These are phyloP conservation scores for Caiman crocodilus DNA, from an alignment of 2,797 vertebrate species.

Conservation along the genomic window DNA sequence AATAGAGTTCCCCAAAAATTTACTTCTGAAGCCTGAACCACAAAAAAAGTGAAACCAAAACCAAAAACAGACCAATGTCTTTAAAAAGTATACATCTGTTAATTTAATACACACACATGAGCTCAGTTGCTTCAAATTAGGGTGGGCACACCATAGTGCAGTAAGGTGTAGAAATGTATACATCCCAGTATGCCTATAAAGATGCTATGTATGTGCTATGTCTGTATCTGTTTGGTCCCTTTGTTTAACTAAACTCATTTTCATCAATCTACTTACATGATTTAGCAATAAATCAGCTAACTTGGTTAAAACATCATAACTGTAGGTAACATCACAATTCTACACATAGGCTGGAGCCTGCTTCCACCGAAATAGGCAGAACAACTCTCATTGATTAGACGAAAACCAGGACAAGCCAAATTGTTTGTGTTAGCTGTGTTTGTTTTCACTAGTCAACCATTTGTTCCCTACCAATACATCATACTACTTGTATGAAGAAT, in stretches of 20 bases:
- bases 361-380: not conserved
- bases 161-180: not conserved
- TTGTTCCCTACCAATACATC: not conserved
- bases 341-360: not conserved
- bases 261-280: too few relatives aligned
- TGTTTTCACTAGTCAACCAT: not conserved
- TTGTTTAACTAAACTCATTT: not conserved
- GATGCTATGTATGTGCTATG: too few relatives aligned
- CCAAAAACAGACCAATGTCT: not conserved
- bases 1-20: not conserved
- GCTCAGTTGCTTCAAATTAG: not conserved
- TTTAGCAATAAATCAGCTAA: not conserved
- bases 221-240: not conserved
- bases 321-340: not conserved
- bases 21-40: not conserved
- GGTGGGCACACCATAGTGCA: not conserved
- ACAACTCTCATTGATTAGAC: conserved; percentile 25
- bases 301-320: not conserved
- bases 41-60: too few relatives aligned
- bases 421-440: not conserved
- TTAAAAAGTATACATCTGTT: not conserved
- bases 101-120: not conserved
- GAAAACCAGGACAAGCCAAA: not conserved
- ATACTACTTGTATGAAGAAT: not conserved
- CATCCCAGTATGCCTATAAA: too few relatives aligned